These are phyloP conservation scores for Chiloscyllium punctatum DNA, from an alignment of 2,797 vertebrate species.

Conservation along the genomic window DNA sequence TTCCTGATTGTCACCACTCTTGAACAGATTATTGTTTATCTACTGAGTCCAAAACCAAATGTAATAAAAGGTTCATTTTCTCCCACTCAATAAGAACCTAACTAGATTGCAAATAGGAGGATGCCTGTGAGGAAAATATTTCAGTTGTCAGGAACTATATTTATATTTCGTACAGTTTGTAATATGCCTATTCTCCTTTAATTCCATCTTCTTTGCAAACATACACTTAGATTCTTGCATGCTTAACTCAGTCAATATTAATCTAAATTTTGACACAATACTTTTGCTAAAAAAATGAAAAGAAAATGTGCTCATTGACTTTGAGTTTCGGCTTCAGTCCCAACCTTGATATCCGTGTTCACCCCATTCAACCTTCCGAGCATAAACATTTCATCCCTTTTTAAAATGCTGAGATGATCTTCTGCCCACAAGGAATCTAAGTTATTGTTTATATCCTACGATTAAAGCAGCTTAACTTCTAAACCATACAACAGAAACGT, in stretches of 20 bases:
- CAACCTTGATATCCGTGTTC: background rate
- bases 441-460: background rate
- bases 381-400: background rate
- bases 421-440: background rate
- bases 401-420: background rate
- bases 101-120: background rate
- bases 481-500: background rate
- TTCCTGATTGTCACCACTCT: background rate
- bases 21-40: background rate
- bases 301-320: background rate
- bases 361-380: background rate
- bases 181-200: background rate
- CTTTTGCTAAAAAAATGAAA: background rate
- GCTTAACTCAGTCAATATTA: background rate
- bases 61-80: constrained; percentile 16
- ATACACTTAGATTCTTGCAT: background rate
- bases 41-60: background rate
- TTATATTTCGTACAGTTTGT: background rate
- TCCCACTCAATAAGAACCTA: background rate
- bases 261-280: background rate
- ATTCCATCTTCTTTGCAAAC: background rate
- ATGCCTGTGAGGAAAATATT: background rate
- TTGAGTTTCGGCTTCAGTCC: background rate
- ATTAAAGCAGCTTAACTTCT: background rate
- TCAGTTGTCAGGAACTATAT: background rate